Evolutionary conservation across 2,797 vertebrate species (phyloP).

Genomic region (Philypnodon macrostomus): DNA sequence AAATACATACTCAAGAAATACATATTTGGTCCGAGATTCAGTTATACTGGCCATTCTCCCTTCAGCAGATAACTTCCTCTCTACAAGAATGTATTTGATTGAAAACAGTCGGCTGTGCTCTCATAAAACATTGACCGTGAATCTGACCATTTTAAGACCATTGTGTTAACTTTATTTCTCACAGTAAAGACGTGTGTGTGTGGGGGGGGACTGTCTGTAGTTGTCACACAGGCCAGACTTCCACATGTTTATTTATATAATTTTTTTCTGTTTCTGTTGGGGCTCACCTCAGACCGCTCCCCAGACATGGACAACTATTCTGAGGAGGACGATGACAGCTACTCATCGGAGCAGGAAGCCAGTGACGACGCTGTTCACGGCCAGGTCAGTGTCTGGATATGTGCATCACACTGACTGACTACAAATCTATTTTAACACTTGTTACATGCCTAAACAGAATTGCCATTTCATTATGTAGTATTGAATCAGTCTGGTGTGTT

Average conservation of each 20-base stretch:
- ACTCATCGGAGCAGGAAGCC: constrained; percentile 81
- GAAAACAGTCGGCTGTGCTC: constrained; percentile 9
- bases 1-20: too few relatives aligned
- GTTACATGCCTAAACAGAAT: too few relatives aligned
- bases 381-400: constrained; percentile 63
- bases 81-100: constrained; percentile 1
- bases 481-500: too few relatives aligned
- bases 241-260: constrained; percentile 5
- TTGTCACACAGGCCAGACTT: neutral
- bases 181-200: neutral
- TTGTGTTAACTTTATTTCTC: constrained; percentile 3
- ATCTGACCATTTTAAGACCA: neutral
- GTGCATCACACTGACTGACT: neutral
- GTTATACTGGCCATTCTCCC: neutral
- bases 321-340: constrained; percentile 84
- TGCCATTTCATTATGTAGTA: too few relatives aligned
- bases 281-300: constrained; percentile 70
- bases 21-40: neutral
- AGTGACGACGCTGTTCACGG: constrained; percentile 78
- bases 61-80: neutral
- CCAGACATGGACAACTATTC: constrained; percentile 84
- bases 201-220: constrained; percentile 9
- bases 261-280: constrained; percentile 24
- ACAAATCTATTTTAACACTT: neutral
- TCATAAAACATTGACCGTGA: constrained; percentile 16